phyloP scores from a whole-genome alignment of 2,113 vertebrate genomes.

The Eclectus roratus region DNA sequence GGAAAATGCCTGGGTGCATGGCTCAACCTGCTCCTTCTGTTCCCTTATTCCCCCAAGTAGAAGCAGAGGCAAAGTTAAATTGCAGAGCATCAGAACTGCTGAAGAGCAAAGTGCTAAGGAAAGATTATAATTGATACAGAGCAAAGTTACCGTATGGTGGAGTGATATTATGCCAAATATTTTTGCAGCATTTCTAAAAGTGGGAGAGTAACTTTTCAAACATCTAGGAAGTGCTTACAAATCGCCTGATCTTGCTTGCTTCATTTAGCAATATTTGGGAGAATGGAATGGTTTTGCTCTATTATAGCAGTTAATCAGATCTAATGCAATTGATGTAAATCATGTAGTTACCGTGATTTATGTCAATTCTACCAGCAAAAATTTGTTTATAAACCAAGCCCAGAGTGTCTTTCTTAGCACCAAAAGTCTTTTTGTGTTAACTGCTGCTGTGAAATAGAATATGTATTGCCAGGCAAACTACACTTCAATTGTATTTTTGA shows the following conservation, averaged over 20 bases:
- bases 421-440: conserved; percentile 41
- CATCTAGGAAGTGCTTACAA: conserved; percentile 33
- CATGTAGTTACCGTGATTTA: conserved; percentile 50
- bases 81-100: neutral
- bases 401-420: conserved; percentile 34
- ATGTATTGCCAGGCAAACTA: conserved; percentile 14
- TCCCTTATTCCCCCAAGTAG: neutral
- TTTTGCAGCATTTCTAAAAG: conserved; percentile 28
- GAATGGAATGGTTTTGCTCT: conserved; percentile 18
- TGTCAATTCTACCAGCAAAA: conserved; percentile 32
- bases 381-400: conserved; percentile 51
- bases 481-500: conserved; percentile 42
- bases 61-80: conserved; percentile 10
- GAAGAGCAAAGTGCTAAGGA: conserved; percentile 37
- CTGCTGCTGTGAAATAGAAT: conserved; percentile 28
- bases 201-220: conserved; percentile 42
- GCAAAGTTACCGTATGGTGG: conserved; percentile 16
- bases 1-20: neutral
- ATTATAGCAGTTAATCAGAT: conserved; percentile 48
- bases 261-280: conserved; percentile 34
- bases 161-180: conserved; percentile 36
- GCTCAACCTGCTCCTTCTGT: neutral
- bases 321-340: conserved; percentile 45
- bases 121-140: conserved; percentile 27
- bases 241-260: conserved; percentile 34